Base-by-base conservation (phyloP, 2,888 invertebrate genomes). In the Volucella inflata region DNA sequence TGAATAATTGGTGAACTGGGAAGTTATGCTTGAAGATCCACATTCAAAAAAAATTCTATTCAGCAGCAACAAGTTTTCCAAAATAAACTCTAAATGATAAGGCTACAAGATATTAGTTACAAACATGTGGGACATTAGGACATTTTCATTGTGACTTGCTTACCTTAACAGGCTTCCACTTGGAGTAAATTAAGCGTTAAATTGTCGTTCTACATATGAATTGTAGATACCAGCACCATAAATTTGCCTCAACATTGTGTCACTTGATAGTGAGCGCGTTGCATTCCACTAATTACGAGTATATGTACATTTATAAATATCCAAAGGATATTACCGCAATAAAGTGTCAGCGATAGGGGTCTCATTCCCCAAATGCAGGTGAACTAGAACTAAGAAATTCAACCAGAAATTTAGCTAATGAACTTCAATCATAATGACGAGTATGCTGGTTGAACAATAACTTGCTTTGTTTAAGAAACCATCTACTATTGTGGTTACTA, bases 171-270 rank as follows among this genome's bases (percentile, higher is more conserved):
- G 38, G 2, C 6, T 53, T 53, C 4, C 6, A 30, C 12, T 38
- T n/a, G n/a, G 36, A 57, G 40, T 42, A 38, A 59, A 59, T 42
- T 14, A 30, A 40, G 40, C 57, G 40, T 55, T 55, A 55, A 14
- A 38, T 57, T 42, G 46, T 48, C 38, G 38, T 38, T 38, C 70
- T 59, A n/a, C n/a, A n/a, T n/a, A 70, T 68, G 55, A 44, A 68
- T 68, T 51, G 14, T 21, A 16, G 12, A 30, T 53, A 67, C 44
- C 44, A 57, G 51, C 51, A 30, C 30, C 30, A 30, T 30, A 30
- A 30, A 30, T 6, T 30, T 30, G 30, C 6, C 30, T 6, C 30
- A 30, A 0, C 30, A 30, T 30, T 30, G 30, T 30, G 30, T 30
- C 30, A 30, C 30, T 30, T 30, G 30, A 30, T 30, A 30, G 30